These are phyloP conservation scores for Quadroppia sp. DNA, from an alignment of 2,888 invertebrate genomes.

Conservation along the genomic window DNA sequence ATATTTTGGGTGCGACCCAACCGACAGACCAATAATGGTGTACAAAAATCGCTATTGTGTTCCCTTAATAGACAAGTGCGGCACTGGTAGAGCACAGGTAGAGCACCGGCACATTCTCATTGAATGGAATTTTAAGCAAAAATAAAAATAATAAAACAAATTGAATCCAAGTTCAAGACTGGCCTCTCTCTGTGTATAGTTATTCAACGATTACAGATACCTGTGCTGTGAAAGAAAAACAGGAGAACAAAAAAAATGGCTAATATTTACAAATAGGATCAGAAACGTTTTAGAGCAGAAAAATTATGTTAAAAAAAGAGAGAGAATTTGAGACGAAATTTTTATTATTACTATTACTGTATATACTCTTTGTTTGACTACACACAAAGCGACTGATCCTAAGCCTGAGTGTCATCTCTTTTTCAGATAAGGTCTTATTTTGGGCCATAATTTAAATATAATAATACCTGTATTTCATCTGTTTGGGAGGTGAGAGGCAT, in stretches of 20 bases:
- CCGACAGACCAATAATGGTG: not conserved
- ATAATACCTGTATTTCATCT: conserved; percentile 9
- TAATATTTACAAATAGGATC: not conserved
- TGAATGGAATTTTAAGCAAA: not conserved
- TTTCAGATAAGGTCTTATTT: not conserved
- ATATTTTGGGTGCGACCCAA: not conserved
- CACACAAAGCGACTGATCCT: not conserved
- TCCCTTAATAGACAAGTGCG: not conserved
- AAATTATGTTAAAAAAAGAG: not conserved
- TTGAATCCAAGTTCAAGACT: not conserved
- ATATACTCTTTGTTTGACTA: not conserved
- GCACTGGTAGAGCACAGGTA: not conserved
- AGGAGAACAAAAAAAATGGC: not conserved
- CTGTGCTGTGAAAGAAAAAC: not conserved
- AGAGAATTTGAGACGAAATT: not conserved
- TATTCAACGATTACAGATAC: too few relatives aligned
- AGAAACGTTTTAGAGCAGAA: not conserved
- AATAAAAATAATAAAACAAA: not conserved
- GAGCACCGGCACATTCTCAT: not conserved
- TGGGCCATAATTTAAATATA: conserved; percentile 2
- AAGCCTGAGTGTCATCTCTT: not conserved
- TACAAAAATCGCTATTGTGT: not conserved
- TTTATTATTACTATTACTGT: not conserved
- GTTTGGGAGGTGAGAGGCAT: not conserved
- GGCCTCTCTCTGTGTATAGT: too few relatives aligned